Conservation (phyloP, 2,888 invertebrate species). For the Melinaea menophilus region DNA sequence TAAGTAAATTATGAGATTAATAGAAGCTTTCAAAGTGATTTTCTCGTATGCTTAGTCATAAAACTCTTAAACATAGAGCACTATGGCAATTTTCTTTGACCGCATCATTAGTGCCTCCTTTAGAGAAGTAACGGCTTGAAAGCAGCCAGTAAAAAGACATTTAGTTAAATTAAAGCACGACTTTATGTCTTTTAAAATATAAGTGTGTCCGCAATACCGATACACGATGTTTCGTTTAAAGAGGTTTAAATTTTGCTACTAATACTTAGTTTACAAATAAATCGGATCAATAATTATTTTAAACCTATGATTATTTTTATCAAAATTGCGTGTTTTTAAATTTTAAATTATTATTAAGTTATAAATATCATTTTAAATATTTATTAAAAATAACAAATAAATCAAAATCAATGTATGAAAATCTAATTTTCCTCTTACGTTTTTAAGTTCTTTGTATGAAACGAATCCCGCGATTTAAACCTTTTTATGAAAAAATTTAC, state of each 20-base stretch:
- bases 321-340: too few relatives aligned
- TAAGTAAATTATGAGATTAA: too few relatives aligned
- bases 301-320: neutral
- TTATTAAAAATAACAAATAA: too few relatives aligned
- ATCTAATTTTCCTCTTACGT: too few relatives aligned
- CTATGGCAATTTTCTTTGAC: slow-evolving; percentile 9
- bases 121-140: slow-evolving; percentile 12
- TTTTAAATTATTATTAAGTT: too few relatives aligned
- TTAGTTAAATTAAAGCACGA: neutral
- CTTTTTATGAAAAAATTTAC: neutral
- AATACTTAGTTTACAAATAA: slow-evolving; percentile 19
- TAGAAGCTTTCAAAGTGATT: too few relatives aligned
- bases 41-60: too few relatives aligned
- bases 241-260: slow-evolving; percentile 17
- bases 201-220: neutral
- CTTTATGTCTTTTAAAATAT: neutral
- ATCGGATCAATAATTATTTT: neutral
- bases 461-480: neutral
- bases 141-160: slow-evolving; percentile 13
- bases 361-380: too few relatives aligned
- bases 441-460: too few relatives aligned
- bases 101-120: slow-evolving; percentile 18
- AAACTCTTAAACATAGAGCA: too few relatives aligned
- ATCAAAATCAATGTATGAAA: too few relatives aligned
- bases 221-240: slow-evolving; percentile 1